These are phyloP conservation scores for Pelosia muscerda DNA, from an alignment of 2,888 invertebrate species.

Conservation along the genomic window DNA sequence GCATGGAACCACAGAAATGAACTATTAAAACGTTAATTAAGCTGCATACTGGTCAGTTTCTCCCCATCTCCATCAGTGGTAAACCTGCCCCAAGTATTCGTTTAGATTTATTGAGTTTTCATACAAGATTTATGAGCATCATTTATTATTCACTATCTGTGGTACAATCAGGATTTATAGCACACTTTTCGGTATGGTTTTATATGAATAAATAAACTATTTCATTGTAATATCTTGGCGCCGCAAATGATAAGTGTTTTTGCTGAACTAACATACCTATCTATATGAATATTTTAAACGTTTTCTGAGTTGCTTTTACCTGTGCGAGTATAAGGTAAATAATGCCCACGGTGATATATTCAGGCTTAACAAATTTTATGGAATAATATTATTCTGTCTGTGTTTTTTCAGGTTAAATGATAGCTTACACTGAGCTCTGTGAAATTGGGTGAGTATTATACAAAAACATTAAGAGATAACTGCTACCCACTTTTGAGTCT, in stretches of 20 bases:
- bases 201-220: slow-evolving; percentile 72
- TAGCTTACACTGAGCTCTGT: background rate
- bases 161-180: slow-evolving; percentile 81
- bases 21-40: slow-evolving; percentile 52
- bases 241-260: slow-evolving; percentile 47
- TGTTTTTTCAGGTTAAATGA: slow-evolving; percentile 13
- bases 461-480: background rate
- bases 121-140: slow-evolving; percentile 82
- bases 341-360: slow-evolving; percentile 7
- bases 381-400: slow-evolving; percentile 9
- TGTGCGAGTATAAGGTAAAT: slow-evolving; percentile 12
- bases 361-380: slow-evolving; percentile 11
- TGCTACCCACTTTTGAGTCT: background rate
- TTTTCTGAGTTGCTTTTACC: slow-evolving; percentile 17
- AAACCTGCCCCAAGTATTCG: slow-evolving; percentile 71
- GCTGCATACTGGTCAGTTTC: slow-evolving; percentile 43
- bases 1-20: slow-evolving; percentile 38
- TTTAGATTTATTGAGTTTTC: slow-evolving; percentile 83
- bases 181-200: slow-evolving; percentile 77
- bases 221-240: slow-evolving; percentile 59
- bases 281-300: slow-evolving; percentile 30
- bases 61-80: slow-evolving; percentile 54
- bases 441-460: slow-evolving; percentile 5
- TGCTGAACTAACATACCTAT: slow-evolving; percentile 30
- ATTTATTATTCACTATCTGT: slow-evolving; percentile 84